A percentile compares a stretch with the other conserved stretches of the same genome.
These are phyloP conservation scores for Drosophila borborema DNA, from an alignment of 2,888 invertebrate species.

Conservation along the genomic window DNA sequence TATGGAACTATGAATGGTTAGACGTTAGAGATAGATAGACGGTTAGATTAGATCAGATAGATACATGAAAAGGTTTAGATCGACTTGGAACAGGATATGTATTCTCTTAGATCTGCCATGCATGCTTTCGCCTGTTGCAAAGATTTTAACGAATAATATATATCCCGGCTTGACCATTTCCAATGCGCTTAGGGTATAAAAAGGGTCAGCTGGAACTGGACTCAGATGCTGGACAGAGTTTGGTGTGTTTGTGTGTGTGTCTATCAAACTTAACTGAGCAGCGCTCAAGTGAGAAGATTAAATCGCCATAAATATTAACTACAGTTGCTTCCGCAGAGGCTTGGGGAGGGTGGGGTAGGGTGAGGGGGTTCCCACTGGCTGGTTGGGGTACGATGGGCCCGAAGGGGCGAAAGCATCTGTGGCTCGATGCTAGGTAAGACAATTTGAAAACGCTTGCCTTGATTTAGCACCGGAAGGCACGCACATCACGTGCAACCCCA, in stretches of 20 bases:
- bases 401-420: slow-evolving; percentile 21
- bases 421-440: slow-evolving; percentile 63
- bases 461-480: slow-evolving; percentile 82
- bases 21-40: no score
- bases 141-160: background rate
- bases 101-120: background rate
- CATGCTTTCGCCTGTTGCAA: background rate
- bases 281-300: slow-evolving; percentile 81
- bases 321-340: slow-evolving; percentile 65
- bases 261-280: slow-evolving; percentile 77
- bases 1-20: no score
- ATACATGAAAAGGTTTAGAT: no score
- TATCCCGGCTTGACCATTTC: background rate
- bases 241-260: slow-evolving; percentile 46
- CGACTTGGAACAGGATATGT: background rate
- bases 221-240: slow-evolving; percentile 13
- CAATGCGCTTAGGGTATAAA: background rate
- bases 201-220: slow-evolving; percentile 14
- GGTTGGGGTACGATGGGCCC: background rate
- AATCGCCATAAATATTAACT: slow-evolving; percentile 82
- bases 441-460: slow-evolving; percentile 75
- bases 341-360: background rate
- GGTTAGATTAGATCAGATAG: no score
- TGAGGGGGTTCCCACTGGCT: background rate
- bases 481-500: slow-evolving; percentile 69